phyloP scores from a whole-genome alignment of 1,140 invertebrate species.

The Ptiloglossa arizonensis region DNA sequence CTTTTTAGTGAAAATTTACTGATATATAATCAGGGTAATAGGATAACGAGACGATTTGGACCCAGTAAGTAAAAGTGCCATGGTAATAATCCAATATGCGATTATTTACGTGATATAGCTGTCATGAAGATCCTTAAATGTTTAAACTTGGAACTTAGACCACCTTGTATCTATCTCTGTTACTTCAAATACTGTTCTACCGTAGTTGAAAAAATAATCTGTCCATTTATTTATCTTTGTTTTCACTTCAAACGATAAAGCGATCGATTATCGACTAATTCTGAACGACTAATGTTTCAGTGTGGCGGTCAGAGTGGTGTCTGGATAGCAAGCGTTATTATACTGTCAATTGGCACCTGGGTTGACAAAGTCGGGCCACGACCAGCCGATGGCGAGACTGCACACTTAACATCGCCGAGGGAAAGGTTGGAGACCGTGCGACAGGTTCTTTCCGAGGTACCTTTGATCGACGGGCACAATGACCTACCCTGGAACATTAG shows the following conservation, averaged over 20 bases:
- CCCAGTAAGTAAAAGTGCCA: too few species aligned
- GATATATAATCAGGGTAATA: too few species aligned
- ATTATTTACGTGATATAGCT: too few species aligned
- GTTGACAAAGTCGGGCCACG: slow-evolving; percentile 72
- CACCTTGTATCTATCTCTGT: too few species aligned
- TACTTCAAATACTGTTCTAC: too few species aligned
- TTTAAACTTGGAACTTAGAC: too few species aligned
- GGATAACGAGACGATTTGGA: too few species aligned
- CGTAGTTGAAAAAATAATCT: too few species aligned
- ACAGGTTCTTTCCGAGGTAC: slow-evolving; percentile 83
- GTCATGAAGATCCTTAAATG: too few species aligned
- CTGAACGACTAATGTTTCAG: slow-evolving; percentile 47
- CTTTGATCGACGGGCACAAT: slow-evolving; percentile 88
- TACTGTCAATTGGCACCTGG: slow-evolving; percentile 72
- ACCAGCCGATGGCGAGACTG: slow-evolving; percentile 72
- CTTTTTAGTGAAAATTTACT: too few species aligned
- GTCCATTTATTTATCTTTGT: background rate
- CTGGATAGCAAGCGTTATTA: slow-evolving; percentile 69
- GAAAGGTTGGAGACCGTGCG: slow-evolving; percentile 82
- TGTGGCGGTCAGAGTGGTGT: slow-evolving; percentile 69
- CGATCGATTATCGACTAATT: background rate
- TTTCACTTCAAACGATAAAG: background rate
- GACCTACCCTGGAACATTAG: slow-evolving; percentile 93
- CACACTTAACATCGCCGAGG: slow-evolving; percentile 66
- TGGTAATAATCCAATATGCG: too few species aligned